Base-by-base conservation (phyloP, 2,888 invertebrate genomes). In the Aphodius granarius region DNA sequence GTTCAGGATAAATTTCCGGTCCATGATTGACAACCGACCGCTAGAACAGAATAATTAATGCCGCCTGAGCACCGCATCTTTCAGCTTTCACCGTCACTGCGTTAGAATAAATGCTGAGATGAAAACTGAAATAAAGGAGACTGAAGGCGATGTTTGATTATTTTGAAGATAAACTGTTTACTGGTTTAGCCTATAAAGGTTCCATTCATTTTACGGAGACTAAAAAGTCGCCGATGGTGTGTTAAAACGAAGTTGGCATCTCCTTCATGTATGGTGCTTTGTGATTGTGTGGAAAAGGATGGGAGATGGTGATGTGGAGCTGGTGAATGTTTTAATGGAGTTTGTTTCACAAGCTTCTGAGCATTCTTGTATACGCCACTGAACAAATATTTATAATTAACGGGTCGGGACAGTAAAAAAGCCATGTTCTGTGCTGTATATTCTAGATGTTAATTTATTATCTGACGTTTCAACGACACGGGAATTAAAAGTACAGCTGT, bases 241-340 rank as follows among this genome's bases (percentile, higher is more conserved):
- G 73, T 65, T 66, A 73, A 73, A 73, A 66, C 62, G 65, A 73
- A 66, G n/a, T 64, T 22, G 62, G 22, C 23, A 63, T 63, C 3
- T 70, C 63, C 16, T 17, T 66, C 65, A 20, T 22, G 18, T 64
- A 68, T 74, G 74, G 66, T 23, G 23, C 43, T 73, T 72, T 65
- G 64, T 65, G 9, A 5, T 0, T 65, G 65, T 15, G n/a, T n/a
- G n/a, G n/a, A n/a, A n/a, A n/a, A n/a, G n/a, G n/a, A n/a, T n/a
- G n/a, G n/a, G n/a, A n/a, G 43, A 43, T 43, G 43, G 43, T 43
- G 43, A 43, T 43, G 43, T 43, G 43, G 43, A 43, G 43, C 13
- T 6, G 43, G 4, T 9, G 43, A 43, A 43, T 6, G 43, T 43
- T 43, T 43, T 43, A 43, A 43, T 43, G 43, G 43, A 43, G 43